A percentile compares a stretch with the other conserved stretches of the same genome.
Conservation (phyloP, 2,888 invertebrate species). For the Amblyjoppa proteus region DNA sequence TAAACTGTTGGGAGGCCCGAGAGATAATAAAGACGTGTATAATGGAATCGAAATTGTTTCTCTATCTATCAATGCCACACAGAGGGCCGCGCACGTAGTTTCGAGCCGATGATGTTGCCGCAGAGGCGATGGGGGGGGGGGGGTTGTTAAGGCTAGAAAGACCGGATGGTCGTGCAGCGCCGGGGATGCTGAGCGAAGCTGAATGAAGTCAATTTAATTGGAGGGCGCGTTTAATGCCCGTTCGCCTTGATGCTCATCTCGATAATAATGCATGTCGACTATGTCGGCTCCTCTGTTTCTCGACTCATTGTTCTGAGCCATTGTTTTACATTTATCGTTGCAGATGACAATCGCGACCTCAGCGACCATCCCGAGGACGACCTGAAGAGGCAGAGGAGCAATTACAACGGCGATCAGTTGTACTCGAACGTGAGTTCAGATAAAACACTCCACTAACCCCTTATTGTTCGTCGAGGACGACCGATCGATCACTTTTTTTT, state of each 20-base stretch:
- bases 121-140: background rate
- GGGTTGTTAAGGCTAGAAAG: constrained; percentile 34
- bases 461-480: background rate
- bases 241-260: constrained; percentile 38
- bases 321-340: constrained; percentile 63
- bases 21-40: constrained; percentile 83
- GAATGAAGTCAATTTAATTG: constrained; percentile 61
- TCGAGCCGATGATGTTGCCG: constrained; percentile 1
- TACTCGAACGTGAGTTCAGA: constrained; percentile 92
- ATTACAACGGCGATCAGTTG: constrained; percentile 95
- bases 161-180: background rate
- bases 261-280: constrained; percentile 12
- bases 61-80: constrained; percentile 84
- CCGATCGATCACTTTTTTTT: background rate
- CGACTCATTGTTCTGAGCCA: background rate
- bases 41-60: constrained; percentile 85
- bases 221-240: constrained; percentile 49
- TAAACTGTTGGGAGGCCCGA: constrained; percentile 80
- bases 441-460: background rate
- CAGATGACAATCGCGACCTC: constrained; percentile 95
- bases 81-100: constrained; percentile 68
- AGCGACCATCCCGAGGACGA: constrained; percentile 96
- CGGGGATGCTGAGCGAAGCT: background rate
- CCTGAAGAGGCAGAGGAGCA: constrained; percentile 94
- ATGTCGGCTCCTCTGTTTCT: background rate